Conservation (phyloP, 2,888 invertebrate genomes). For the Caenorhabditis plicata region DNA sequence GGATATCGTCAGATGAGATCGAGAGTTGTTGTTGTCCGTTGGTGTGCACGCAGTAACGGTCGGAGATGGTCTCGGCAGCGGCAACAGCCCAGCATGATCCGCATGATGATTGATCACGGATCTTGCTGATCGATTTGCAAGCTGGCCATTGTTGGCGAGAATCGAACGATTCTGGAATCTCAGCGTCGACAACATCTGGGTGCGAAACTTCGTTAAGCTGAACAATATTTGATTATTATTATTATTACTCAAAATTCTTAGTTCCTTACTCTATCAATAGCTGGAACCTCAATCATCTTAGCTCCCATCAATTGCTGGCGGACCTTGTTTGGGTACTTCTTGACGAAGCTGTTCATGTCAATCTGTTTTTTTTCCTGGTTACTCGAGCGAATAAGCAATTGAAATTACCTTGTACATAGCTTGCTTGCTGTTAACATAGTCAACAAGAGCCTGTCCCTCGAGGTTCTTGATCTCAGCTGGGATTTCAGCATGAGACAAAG, state of each 20-base stretch:
- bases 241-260: neutral
- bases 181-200: conserved; percentile 30
- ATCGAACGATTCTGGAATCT: conserved; percentile 46
- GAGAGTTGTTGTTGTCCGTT: conserved; percentile 62
- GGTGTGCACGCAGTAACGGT: conserved; percentile 68
- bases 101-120: conserved; percentile 51
- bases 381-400: conserved; percentile 26
- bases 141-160: conserved; percentile 44
- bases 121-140: conserved; percentile 68
- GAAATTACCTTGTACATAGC: conserved; percentile 33
- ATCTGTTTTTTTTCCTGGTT: too few species aligned
- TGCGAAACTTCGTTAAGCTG: conserved; percentile 30
- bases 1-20: conserved; percentile 68
- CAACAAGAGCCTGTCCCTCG: conserved; percentile 41
- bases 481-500: conserved; percentile 9
- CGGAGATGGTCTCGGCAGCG: conserved; percentile 69
- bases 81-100: conserved; percentile 78
- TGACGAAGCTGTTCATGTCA: too few species aligned
- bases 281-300: conserved; percentile 42
- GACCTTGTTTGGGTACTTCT: conserved; percentile 27
- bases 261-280: conserved; percentile 28
- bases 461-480: conserved; percentile 32
- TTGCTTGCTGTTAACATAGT: conserved; percentile 46
- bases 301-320: conserved; percentile 45
- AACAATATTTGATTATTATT: conserved; percentile 4